Conservation (phyloP, 2,888 invertebrate genomes). For the Trachelus troglodyta region DNA sequence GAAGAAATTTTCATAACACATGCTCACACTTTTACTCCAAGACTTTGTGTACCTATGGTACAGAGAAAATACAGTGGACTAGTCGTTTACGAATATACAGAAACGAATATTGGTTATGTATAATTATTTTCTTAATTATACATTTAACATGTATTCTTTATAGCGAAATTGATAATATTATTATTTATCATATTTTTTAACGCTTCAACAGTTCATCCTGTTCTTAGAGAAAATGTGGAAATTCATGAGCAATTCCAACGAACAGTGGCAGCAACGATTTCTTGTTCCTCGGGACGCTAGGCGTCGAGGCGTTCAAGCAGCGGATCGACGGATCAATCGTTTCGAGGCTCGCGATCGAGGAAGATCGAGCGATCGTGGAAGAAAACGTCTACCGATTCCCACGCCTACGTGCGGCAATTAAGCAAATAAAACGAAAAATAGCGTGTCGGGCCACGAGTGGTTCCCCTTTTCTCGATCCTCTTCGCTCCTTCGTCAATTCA, state of each 20-base stretch:
- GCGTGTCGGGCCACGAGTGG: constrained; percentile 5
- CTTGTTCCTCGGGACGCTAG: not conserved
- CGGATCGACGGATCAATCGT: constrained; percentile 2
- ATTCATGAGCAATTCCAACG: not conserved
- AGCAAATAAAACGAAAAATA: constrained; percentile 8
- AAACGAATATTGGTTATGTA: not conserved
- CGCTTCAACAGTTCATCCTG: too few species aligned
- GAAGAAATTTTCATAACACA: not conserved
- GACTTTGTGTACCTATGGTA: not conserved
- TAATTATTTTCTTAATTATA: not conserved
- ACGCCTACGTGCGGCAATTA: constrained; percentile 12
- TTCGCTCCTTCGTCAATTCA: not conserved
- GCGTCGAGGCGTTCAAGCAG: not conserved
- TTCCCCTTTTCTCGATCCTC: constrained; percentile 1
- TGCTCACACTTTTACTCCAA: not conserved
- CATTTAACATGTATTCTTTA: too few species aligned
- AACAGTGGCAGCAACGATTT: not conserved
- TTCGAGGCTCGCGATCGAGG: not conserved
- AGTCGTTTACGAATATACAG: not conserved
- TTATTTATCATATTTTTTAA: too few species aligned
- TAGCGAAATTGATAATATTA: too few species aligned
- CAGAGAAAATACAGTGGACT: not conserved
- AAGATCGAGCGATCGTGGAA: constrained; percentile 5
- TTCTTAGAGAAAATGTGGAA: not conserved
- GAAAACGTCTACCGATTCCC: constrained; percentile 7